These are phyloP conservation scores for Drosophila pseudoobscura DNA, from an alignment of 1,140 invertebrate species.

Conservation along the genomic window DNA sequence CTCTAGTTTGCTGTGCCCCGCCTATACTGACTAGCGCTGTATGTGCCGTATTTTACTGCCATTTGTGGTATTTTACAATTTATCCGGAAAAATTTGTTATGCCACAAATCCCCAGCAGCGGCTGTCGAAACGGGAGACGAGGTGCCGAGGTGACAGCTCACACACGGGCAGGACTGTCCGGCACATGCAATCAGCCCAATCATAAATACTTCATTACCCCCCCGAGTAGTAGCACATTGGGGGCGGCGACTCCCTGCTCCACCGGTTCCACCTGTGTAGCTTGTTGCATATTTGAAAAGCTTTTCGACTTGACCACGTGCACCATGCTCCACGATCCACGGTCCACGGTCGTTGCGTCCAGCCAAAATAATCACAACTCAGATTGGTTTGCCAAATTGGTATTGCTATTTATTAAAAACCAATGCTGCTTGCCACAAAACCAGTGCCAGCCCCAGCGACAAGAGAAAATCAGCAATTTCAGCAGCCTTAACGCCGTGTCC, in stretches of 20 bases:
- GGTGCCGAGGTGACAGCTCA: slow-evolving; percentile 39
- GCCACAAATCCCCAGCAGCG: slow-evolving; percentile 77
- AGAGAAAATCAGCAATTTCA: slow-evolving; percentile 77
- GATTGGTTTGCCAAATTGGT: slow-evolving; percentile 71
- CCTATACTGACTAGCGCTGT: too few species aligned
- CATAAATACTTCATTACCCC: slow-evolving; percentile 77
- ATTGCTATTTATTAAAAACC: slow-evolving; percentile 81
- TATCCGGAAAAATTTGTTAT: slow-evolving; percentile 73
- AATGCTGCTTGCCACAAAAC: slow-evolving; percentile 49
- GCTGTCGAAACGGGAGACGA: slow-evolving; percentile 55
- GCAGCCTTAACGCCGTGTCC: slow-evolving; percentile 59
- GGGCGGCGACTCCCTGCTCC: background rate
- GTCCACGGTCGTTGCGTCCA: slow-evolving; percentile 37
- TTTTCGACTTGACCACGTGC: slow-evolving; percentile 23
- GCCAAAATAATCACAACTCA: slow-evolving; percentile 67
- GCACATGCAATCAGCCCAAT: slow-evolving; percentile 58
- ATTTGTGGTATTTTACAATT: slow-evolving; percentile 57
- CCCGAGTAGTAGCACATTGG: slow-evolving; percentile 15
- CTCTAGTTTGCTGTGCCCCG: slow-evolving; percentile 17
- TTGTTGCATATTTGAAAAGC: slow-evolving; percentile 68
- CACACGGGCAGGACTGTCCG: background rate
- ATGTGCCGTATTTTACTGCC: too few species aligned
- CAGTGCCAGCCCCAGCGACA: slow-evolving; percentile 20
- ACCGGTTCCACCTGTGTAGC: slow-evolving; percentile 12
- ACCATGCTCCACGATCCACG: background rate